phyloP scores from a whole-genome alignment of 2,888 invertebrate species.

The Candidula unifasciata region DNA sequence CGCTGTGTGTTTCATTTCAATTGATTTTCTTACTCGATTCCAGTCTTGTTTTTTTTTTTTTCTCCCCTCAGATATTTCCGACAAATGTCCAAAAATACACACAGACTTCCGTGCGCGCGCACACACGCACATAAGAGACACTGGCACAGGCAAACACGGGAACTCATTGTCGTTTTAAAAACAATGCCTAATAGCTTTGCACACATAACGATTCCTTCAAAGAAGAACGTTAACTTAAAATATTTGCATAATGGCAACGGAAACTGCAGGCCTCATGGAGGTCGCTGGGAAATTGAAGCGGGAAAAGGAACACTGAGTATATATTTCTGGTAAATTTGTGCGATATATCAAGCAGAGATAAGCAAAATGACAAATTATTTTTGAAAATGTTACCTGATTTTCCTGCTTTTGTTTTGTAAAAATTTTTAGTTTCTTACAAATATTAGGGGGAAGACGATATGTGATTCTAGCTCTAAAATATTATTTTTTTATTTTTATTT shows the following conservation, averaged over 20 bases:
- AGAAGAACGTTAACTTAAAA: constrained; percentile 14
- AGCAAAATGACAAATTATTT: neutral
- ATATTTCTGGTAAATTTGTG: neutral
- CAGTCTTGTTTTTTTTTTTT: neutral
- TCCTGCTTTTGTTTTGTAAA: neutral
- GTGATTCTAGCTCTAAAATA: too few relatives aligned
- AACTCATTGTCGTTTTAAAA: constrained; percentile 1
- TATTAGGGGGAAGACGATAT: too few relatives aligned
- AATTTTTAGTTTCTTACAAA: too few relatives aligned
- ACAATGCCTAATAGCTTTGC: constrained; percentile 16
- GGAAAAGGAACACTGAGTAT: neutral
- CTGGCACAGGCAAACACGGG: neutral
- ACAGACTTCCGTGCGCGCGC: neutral
- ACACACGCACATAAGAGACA: constrained; percentile 4
- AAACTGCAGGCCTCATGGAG: neutral
- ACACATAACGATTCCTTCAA: constrained; percentile 10
- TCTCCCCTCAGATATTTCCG: neutral
- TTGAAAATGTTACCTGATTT: neutral
- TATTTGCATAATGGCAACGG: neutral
- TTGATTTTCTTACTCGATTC: constrained; percentile 1
- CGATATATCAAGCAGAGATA: neutral
- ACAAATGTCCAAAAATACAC: neutral
- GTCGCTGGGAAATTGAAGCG: neutral
- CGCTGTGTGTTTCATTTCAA: constrained; percentile 27
- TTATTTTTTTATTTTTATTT: too few relatives aligned